Evolutionary conservation across 2,113 vertebrate genomes (phyloP).

Genomic region (Sylvicapra grimmia): DNA sequence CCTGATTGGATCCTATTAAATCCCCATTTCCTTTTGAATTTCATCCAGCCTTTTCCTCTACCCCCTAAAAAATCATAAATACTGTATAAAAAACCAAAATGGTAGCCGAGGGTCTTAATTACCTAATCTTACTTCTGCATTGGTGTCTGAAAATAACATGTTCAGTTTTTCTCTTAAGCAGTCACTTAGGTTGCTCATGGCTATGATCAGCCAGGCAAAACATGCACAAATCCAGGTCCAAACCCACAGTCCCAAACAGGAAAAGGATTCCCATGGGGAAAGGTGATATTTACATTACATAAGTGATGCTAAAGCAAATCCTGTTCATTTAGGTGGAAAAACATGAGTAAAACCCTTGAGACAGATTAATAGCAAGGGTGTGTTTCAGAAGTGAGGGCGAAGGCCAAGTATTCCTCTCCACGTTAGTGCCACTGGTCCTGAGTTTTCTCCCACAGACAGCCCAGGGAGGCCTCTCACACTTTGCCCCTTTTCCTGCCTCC

Average conservation of each 20-base stretch:
- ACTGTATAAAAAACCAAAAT: conserved; percentile 49
- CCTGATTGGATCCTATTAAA: conserved; percentile 68
- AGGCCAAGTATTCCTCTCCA: no score
- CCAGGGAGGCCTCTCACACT: neutral
- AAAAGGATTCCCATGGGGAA: neutral
- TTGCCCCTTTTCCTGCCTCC: neutral
- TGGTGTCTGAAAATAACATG: neutral
- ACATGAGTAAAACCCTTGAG: neutral
- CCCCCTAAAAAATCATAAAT: conserved; percentile 26
- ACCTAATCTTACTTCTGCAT: conserved; percentile 16
- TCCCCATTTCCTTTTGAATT: conserved; percentile 70
- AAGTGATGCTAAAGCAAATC: neutral
- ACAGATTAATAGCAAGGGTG: neutral
- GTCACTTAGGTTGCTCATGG: neutral
- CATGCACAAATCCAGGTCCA: neutral
- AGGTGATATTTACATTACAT: neutral
- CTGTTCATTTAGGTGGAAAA: neutral
- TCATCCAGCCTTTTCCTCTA: neutral
- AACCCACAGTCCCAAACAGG: neutral
- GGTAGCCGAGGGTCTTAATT: neutral
- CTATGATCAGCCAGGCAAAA: neutral
- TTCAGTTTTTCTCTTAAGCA: conserved; percentile 35
- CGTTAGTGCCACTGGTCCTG: neutral
- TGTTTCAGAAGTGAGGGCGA: neutral
- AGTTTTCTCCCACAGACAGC: neutral